Evolutionary conservation across 2,888 invertebrate genomes (phyloP).

Genomic region (Ecdyonurus torrentis): DNA sequence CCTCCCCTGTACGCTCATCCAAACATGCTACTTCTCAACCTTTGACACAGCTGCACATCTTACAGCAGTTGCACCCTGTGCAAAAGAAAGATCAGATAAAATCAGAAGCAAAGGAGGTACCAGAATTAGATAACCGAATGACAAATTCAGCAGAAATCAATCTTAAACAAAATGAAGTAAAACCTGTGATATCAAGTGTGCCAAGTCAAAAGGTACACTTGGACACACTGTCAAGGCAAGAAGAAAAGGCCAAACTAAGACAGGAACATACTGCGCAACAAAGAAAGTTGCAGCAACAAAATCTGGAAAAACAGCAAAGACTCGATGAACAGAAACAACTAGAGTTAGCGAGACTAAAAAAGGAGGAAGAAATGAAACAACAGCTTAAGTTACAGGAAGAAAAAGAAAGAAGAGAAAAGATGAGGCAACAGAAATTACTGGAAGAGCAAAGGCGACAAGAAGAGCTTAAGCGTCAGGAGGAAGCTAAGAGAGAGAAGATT

Average conservation of each 20-base stretch:
- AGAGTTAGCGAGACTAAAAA: background rate
- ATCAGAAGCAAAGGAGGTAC: too few relatives aligned
- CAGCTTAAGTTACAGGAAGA: background rate
- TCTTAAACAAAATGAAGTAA: too few relatives aligned
- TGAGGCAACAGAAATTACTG: background rate
- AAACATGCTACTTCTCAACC: background rate
- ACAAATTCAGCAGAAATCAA: too few relatives aligned
- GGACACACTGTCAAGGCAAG: too few relatives aligned
- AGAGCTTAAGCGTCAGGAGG: background rate
- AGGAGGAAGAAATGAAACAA: background rate
- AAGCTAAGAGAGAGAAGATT: conserved; percentile 4
- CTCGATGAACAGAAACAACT: background rate
- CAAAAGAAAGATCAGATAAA: background rate
- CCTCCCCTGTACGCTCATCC: too few relatives aligned
- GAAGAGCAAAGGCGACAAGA: background rate
- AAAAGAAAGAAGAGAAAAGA: background rate
- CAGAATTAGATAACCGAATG: too few relatives aligned
- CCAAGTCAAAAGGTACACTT: too few relatives aligned
- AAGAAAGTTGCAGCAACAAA: background rate
- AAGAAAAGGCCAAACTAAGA: too few relatives aligned
- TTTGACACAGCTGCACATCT: background rate
- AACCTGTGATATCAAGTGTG: too few relatives aligned
- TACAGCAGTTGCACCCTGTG: background rate
- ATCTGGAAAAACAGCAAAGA: background rate
- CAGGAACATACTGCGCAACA: background rate